Conservation (phyloP, 2,888 invertebrate species). For the Eristalinus sepulchralis region DNA sequence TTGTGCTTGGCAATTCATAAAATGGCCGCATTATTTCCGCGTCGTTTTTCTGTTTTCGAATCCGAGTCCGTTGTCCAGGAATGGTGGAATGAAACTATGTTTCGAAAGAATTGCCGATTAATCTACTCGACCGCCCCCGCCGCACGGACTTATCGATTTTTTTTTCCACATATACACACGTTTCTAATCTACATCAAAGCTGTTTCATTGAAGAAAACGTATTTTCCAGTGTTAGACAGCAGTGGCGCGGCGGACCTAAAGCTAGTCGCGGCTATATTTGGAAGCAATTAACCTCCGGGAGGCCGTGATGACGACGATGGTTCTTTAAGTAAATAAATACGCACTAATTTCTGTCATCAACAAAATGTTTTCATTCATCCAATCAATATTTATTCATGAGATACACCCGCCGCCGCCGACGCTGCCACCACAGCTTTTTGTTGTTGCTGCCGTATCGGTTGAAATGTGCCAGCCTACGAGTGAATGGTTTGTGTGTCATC, state of each 20-base stretch:
- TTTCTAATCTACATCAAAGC: not conserved
- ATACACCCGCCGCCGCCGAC: conserved; percentile 15
- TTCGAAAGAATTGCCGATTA: not conserved
- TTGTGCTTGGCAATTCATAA: not conserved
- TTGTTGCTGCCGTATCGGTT: not conserved
- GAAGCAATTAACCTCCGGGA: conserved; percentile 14
- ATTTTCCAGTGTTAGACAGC: not conserved
- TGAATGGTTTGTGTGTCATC: conserved; percentile 25
- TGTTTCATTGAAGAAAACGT: not conserved
- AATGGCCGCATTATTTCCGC: conserved; percentile 16
- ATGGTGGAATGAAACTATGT: not conserved
- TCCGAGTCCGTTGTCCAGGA: not conserved
- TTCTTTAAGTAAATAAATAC: conserved; percentile 9
- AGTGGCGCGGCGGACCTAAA: not conserved
- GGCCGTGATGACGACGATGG: not conserved
- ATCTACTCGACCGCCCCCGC: not conserved
- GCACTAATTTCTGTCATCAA: conserved; percentile 10
- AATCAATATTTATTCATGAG: conserved; percentile 40
- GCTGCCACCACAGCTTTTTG: conserved; percentile 4
- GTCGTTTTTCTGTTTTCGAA: not conserved
- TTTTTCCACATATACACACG: not conserved
- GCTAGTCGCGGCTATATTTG: conserved; percentile 3
- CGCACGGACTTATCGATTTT: not conserved
- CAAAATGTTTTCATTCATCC: conserved; percentile 38
- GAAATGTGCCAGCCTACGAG: not conserved